phyloP scores from a whole-genome alignment of 2,797 vertebrate genomes.

The Tangara arthus region DNA sequence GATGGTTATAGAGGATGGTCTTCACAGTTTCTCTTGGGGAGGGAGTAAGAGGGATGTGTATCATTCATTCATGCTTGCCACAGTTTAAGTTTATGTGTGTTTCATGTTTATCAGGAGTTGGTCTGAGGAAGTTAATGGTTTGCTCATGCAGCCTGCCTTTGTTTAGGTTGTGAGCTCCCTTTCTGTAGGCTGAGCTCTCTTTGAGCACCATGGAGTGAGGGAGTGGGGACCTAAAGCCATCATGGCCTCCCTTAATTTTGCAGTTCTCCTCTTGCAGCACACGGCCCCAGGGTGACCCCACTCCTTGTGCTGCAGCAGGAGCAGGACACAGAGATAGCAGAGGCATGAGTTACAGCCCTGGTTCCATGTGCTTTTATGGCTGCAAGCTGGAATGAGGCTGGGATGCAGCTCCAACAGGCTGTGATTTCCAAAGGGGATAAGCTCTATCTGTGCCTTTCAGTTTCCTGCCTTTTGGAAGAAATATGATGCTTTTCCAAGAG shows the following conservation, averaged over 20 bases:
- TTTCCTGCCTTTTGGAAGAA: conserved; percentile 12
- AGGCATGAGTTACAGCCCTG: background rate
- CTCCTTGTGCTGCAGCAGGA: background rate
- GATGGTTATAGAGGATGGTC: background rate
- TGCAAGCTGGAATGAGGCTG: background rate
- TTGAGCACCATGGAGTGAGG: background rate
- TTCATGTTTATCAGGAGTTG: background rate
- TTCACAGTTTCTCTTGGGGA: background rate
- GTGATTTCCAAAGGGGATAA: conserved; percentile 21
- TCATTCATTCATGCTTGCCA: background rate
- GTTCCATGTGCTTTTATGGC: background rate
- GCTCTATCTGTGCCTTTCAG: background rate
- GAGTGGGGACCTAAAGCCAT: background rate
- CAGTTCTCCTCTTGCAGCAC: background rate
- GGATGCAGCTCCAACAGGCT: background rate
- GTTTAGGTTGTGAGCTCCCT: background rate
- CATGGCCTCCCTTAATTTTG: background rate
- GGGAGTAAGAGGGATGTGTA: rapidly evolving
- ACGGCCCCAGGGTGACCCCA: background rate
- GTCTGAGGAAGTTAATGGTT: background rate
- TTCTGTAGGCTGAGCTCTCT: background rate
- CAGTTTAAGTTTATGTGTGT: background rate
- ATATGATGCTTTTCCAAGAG: conserved; percentile 9
- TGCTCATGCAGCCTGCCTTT: background rate
- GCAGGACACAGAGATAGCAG: background rate